These are phyloP conservation scores for Alces alces DNA, from an alignment of 2,113 vertebrate genomes.

Conservation along the genomic window DNA sequence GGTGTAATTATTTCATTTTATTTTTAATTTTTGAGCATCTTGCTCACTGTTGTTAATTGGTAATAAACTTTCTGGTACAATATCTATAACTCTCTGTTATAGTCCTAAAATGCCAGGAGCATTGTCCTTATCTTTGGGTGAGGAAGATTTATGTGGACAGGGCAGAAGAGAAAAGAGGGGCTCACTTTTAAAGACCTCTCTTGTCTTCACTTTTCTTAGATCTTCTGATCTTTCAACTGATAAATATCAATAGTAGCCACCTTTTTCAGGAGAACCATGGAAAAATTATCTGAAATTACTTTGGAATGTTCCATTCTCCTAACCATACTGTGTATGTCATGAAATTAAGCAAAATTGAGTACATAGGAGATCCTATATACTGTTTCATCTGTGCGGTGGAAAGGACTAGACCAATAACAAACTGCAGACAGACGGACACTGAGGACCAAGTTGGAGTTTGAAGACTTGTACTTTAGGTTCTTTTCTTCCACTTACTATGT, in stretches of 20 bases:
- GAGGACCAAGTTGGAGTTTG: not conserved
- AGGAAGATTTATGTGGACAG: not conserved
- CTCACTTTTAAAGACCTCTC: not conserved
- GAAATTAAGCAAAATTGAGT: not conserved
- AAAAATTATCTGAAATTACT: not conserved
- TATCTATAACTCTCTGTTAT: not conserved
- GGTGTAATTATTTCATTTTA: not conserved
- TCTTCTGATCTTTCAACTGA: not conserved
- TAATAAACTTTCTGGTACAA: not conserved
- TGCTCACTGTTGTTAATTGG: not conserved
- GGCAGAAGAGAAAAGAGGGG: not conserved
- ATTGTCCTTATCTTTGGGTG: not conserved
- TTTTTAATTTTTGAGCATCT: not conserved
- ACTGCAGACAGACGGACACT: not conserved
- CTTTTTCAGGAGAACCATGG: not conserved
- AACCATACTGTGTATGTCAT: not conserved
- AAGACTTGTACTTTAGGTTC: not conserved
- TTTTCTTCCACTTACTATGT: not conserved
- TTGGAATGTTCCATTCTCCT: not conserved
- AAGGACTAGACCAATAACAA: not conserved
- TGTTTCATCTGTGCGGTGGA: not conserved
- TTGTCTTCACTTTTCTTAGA: not conserved
- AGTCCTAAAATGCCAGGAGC: not conserved
- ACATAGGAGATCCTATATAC: not conserved
- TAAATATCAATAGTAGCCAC: not conserved